Percentiles rank a stretch among this genome's conserved stretches.
These are phyloP conservation scores for Acanthosepion esculentum DNA, from an alignment of 2,888 invertebrate genomes.

Conservation along the genomic window DNA sequence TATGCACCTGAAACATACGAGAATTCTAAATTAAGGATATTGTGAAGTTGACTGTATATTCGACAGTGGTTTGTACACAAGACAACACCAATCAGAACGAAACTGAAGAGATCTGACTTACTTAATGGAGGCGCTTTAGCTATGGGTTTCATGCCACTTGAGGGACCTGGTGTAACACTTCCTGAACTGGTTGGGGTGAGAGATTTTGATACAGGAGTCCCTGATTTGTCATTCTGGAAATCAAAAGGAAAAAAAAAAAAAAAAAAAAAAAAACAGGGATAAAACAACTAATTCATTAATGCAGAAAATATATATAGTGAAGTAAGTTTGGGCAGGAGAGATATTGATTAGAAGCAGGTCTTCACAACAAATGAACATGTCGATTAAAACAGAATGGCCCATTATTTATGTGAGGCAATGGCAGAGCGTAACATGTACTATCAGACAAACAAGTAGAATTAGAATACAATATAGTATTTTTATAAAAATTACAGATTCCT, in stretches of 20 bases:
- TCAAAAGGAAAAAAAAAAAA: conserved; percentile 41
- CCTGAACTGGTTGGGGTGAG: conserved; percentile 85
- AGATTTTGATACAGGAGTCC: conserved; percentile 92
- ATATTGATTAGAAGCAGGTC: no score
- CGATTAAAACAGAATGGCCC: no score
- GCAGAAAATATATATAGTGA: neutral
- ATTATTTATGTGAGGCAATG: no score
- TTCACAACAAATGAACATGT: no score
- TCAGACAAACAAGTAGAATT: no score
- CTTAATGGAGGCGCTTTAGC: conserved; percentile 76
- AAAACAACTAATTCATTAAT: neutral
- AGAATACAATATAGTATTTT: no score
- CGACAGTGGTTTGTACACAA: neutral
- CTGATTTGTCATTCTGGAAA: conserved; percentile 84
- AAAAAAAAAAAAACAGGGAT: neutral
- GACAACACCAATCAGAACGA: conserved; percentile 33
- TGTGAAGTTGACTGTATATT: conserved; percentile 37
- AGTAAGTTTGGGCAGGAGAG: no score
- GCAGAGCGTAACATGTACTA: no score
- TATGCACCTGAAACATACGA: conserved; percentile 57
- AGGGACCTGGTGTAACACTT: conserved; percentile 73
- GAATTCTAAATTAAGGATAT: conserved; percentile 19
- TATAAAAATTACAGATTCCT: no score
- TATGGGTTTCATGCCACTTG: conserved; percentile 77
- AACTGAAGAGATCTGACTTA: conserved; percentile 50